These are phyloP conservation scores for Druceiella hillmani DNA, from an alignment of 2,888 invertebrate genomes.

Conservation along the genomic window DNA sequence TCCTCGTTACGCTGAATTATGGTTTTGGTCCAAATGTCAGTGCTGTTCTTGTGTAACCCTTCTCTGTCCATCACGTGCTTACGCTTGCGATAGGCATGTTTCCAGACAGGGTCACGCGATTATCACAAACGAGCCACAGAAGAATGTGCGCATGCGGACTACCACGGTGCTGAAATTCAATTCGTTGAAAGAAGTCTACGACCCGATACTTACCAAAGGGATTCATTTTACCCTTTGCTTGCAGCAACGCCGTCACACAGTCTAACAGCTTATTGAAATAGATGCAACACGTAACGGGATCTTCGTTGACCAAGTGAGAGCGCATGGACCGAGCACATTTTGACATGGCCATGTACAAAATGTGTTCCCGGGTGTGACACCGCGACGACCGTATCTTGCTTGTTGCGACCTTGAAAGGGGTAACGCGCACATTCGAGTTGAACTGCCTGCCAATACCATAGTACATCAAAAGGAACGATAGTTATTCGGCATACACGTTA, in stretches of 20 bases:
- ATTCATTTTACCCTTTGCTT: constrained; percentile 20
- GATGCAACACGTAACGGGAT: constrained; percentile 24
- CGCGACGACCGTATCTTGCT: no score
- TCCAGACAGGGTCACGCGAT: constrained; percentile 3
- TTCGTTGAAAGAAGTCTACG: constrained; percentile 25
- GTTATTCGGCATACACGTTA: no score
- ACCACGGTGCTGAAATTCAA: constrained; percentile 26
- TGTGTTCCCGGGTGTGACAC: no score
- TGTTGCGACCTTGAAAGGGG: no score
- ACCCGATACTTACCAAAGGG: constrained; percentile 27
- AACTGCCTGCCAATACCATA: no score
- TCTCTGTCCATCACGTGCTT: constrained; percentile 25
- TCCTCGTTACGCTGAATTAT: constrained; percentile 28
- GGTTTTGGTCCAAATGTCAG: constrained; percentile 29
- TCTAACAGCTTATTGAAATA: constrained; percentile 27
- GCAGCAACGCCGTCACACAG: constrained; percentile 17
- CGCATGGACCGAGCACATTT: no score
- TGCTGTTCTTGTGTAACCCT: constrained; percentile 20
- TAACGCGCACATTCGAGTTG: no score
- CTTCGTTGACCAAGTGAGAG: no score
- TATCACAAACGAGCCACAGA: constrained; percentile 25
- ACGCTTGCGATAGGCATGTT: constrained; percentile 18
- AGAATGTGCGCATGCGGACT: constrained; percentile 25
- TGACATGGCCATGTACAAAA: no score
- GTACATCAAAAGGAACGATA: no score